Evolutionary conservation across 2,888 invertebrate species (phyloP).

Genomic region (Ochlodes sylvanus): DNA sequence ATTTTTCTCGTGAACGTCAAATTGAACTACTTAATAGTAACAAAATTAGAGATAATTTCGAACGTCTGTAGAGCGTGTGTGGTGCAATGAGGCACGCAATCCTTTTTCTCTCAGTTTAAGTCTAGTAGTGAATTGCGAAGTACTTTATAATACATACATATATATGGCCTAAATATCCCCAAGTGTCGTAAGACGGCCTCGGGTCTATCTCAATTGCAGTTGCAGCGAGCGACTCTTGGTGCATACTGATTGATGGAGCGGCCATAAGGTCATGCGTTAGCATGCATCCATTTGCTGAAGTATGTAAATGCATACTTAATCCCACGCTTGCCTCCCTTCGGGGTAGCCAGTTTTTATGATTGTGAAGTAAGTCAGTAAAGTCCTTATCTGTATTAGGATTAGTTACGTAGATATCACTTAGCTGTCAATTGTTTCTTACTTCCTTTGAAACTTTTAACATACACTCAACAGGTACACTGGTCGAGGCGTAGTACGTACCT

Average conservation of each 20-base stretch:
- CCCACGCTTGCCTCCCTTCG: neutral
- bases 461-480: too few relatives aligned
- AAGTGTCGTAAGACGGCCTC: conserved; percentile 27
- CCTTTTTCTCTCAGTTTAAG: neutral
- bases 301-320: neutral
- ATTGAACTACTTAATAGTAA: neutral
- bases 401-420: too few relatives aligned
- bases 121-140: conserved; percentile 1
- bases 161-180: conserved; percentile 27
- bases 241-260: conserved; percentile 31
- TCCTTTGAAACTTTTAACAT: too few relatives aligned
- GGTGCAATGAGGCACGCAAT: conserved; percentile 15
- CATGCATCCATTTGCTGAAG: conserved; percentile 18
- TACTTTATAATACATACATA: conserved; percentile 6
- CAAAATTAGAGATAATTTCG: conserved; percentile 9
- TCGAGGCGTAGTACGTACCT: too few relatives aligned
- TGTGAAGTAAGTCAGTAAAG: too few relatives aligned
- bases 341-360: neutral
- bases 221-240: conserved; percentile 18
- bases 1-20: conserved; percentile 17
- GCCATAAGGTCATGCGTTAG: conserved; percentile 13
- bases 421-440: too few relatives aligned
- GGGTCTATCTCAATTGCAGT: conserved; percentile 23
- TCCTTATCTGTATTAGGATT: too few relatives aligned
- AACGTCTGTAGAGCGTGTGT: neutral